Conservation (phyloP, 92 coral and sea anemone species). For the Parazoanthus swiftii region DNA sequence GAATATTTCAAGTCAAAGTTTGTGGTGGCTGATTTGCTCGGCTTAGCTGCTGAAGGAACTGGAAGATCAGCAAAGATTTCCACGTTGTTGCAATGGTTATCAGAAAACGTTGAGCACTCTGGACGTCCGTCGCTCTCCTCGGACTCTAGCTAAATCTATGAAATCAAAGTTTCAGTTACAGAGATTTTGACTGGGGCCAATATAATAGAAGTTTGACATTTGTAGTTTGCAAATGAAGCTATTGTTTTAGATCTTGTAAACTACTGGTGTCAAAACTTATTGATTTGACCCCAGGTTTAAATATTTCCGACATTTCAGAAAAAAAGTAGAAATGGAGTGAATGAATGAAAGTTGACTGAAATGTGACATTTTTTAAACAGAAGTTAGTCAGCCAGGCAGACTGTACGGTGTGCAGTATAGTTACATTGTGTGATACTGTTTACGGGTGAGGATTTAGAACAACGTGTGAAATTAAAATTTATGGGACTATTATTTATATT, state of each 20-base stretch:
- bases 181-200: neutral
- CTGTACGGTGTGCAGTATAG: neutral
- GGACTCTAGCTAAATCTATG: constrained; percentile 7
- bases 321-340: neutral
- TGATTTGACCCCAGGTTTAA: no score
- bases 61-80: constrained; percentile 66
- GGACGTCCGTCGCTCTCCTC: constrained; percentile 44
- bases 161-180: neutral
- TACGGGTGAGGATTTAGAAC: neutral
- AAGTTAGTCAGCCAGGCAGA: neutral
- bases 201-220: no score
- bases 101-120: constrained; percentile 83
- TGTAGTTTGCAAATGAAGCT: no score
- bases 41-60: constrained; percentile 69
- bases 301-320: neutral
- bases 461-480: neutral
- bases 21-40: constrained; percentile 71
- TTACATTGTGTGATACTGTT: neutral
- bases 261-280: no score
- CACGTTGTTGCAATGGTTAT: constrained; percentile 80
- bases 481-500: neutral
- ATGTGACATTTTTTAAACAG: neutral
- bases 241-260: no score
- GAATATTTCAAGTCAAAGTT: constrained; percentile 66
- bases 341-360: neutral